Evolutionary conservation across 35 echinoderm and acorn worm genomes (phyloP).

Genomic region (Heliocidaris tuberculata): DNA sequence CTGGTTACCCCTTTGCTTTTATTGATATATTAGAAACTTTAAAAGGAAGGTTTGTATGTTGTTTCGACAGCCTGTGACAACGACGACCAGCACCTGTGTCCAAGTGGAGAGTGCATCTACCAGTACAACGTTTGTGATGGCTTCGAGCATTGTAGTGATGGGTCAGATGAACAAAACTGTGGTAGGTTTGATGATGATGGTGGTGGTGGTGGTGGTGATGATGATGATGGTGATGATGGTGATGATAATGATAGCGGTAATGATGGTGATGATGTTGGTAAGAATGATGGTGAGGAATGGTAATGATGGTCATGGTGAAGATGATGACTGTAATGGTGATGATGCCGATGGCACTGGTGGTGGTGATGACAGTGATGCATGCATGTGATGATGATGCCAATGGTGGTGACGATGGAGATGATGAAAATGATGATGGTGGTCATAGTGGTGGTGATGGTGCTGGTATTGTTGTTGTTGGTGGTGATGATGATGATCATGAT

Average conservation of each 20-base stretch:
- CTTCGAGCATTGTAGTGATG: neutral
- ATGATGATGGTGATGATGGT: neutral
- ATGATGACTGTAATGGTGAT: too few relatives aligned
- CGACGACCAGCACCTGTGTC: neutral
- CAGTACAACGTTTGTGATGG: neutral
- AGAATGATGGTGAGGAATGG: neutral
- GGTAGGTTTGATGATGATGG: neutral
- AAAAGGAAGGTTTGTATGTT: too few relatives aligned
- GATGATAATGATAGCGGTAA: neutral
- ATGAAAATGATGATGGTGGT: too few relatives aligned
- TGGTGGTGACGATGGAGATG: too few relatives aligned
- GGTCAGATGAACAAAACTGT: slow-evolving; percentile 13
- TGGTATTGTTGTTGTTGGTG: too few relatives aligned
- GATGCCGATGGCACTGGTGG: too few relatives aligned
- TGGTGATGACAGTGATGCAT: too few relatives aligned
- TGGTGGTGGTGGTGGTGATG: neutral
- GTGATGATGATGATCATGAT: too few relatives aligned
- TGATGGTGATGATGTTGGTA: neutral
- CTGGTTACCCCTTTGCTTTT: too few relatives aligned
- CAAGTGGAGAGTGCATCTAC: neutral
- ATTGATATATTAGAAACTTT: too few relatives aligned
- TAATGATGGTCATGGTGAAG: neutral
- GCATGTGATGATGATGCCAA: too few relatives aligned
- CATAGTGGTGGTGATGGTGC: too few relatives aligned
- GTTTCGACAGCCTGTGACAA: neutral